phyloP scores from a whole-genome alignment of 2,113 vertebrate species.

The Sceloporus undulatus region DNA sequence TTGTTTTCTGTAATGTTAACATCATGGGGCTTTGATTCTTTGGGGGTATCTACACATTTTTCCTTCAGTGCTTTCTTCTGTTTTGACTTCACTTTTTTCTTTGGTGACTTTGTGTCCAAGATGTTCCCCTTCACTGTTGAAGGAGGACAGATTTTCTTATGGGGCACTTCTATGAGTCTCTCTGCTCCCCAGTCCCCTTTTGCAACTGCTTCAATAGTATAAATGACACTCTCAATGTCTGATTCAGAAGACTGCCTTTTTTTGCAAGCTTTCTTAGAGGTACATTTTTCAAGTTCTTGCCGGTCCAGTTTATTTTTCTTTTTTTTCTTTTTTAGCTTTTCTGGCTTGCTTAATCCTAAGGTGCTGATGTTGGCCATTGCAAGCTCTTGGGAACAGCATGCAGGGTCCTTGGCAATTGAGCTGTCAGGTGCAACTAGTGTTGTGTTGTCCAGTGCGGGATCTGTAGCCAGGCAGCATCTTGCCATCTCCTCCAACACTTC shows the following conservation, averaged over 20 bases:
- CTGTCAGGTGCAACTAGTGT: slow-evolving; percentile 74
- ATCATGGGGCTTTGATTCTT: slow-evolving; percentile 80
- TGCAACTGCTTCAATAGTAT: slow-evolving; percentile 93
- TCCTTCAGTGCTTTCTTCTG: slow-evolving; percentile 85
- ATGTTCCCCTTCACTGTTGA: slow-evolving; percentile 73
- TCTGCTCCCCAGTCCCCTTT: slow-evolving; percentile 91
- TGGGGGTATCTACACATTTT: slow-evolving; percentile 80
- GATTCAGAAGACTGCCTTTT: slow-evolving; percentile 86
- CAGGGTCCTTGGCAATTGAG: slow-evolving; percentile 69
- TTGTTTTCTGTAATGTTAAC: slow-evolving; percentile 75
- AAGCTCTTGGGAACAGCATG: slow-evolving; percentile 76
- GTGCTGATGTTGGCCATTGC: slow-evolving; percentile 80
- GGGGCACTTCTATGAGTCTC: slow-evolving; percentile 77
- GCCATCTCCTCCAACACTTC: slow-evolving; percentile 72
- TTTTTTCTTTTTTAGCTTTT: slow-evolving; percentile 91
- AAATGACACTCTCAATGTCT: slow-evolving; percentile 91
- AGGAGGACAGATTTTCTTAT: slow-evolving; percentile 81
- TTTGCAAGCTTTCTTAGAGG: slow-evolving; percentile 87
- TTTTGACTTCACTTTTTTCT: slow-evolving; percentile 94
- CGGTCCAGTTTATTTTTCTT: slow-evolving; percentile 86
- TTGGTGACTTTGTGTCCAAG: slow-evolving; percentile 83
- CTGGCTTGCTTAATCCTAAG: slow-evolving; percentile 79
- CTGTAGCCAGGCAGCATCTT: slow-evolving; percentile 74
- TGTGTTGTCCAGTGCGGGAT: slow-evolving; percentile 75
- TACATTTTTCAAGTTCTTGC: slow-evolving; percentile 80